phyloP scores from a whole-genome alignment of 92 coral and sea anemone species.

The Epizoanthus rinbou region DNA sequence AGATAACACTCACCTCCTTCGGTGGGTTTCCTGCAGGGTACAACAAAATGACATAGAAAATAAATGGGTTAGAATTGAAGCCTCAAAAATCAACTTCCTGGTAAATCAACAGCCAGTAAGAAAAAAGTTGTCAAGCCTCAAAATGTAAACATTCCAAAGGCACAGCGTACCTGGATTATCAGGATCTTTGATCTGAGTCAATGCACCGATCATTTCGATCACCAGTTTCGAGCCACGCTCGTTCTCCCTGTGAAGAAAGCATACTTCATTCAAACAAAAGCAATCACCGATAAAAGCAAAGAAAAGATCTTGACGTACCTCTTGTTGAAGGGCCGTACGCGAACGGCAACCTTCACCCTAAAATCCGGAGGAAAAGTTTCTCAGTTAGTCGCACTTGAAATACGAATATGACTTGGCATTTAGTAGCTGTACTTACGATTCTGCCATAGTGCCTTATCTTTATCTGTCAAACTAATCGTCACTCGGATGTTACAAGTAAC shows the following conservation, averaged over 20 bases:
- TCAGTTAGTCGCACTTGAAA: not conserved
- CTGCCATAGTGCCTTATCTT: slow-evolving; percentile 48
- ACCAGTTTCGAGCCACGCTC: slow-evolving; percentile 88
- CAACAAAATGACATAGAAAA: slow-evolving; percentile 13
- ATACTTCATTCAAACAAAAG: not conserved
- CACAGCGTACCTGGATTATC: slow-evolving; percentile 85
- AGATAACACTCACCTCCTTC: slow-evolving; percentile 77
- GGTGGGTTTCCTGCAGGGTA: slow-evolving; percentile 79
- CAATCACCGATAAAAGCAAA: not conserved
- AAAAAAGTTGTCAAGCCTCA: slow-evolving; percentile 3
- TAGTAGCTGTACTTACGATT: slow-evolving; percentile 81
- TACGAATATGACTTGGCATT: not conserved
- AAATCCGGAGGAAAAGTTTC: slow-evolving; percentile 11
- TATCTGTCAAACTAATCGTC: not conserved
- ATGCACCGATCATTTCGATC: slow-evolving; percentile 89
- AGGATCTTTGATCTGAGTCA: slow-evolving; percentile 91
- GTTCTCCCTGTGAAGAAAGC: slow-evolving; percentile 66
- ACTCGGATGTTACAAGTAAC: slow-evolving; percentile 1
- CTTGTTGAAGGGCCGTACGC: slow-evolving; percentile 97
- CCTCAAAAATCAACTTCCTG: slow-evolving; percentile 8
- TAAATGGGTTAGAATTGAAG: slow-evolving; percentile 9
- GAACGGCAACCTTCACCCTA: slow-evolving; percentile 99
- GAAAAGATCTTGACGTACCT: slow-evolving; percentile 62
- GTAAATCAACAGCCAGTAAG: not conserved
- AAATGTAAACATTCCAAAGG: slow-evolving; percentile 83